A percentile compares a stretch with the other conserved stretches of the same genome.
Evolutionary conservation across 2,113 vertebrate species (phyloP).

Genomic region (Tiliqua scincoides): DNA sequence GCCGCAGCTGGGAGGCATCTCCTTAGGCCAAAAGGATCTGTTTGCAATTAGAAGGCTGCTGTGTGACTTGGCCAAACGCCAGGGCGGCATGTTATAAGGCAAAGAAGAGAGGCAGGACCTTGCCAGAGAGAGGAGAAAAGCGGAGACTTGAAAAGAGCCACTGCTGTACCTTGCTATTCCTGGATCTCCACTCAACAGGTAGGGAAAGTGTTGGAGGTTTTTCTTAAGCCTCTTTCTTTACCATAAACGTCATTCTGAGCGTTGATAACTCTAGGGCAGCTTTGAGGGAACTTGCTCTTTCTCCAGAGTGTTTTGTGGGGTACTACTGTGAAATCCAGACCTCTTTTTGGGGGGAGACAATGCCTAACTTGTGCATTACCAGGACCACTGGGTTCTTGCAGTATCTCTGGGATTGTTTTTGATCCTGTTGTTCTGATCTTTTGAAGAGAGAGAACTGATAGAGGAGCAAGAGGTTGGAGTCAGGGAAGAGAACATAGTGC

Average conservation of each 20-base stretch:
- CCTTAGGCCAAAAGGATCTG: conserved; percentile 25
- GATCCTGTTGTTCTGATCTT: background rate
- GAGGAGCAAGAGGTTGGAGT: background rate
- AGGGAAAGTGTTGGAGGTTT: conserved; percentile 6
- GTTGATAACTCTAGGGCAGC: background rate
- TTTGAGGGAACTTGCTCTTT: background rate
- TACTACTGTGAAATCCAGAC: background rate
- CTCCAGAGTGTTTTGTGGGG: background rate
- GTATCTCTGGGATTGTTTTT: background rate
- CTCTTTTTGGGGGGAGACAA: background rate
- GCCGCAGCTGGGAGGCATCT: background rate
- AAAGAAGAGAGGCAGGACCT: background rate
- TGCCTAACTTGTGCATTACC: background rate
- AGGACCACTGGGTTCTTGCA: background rate
- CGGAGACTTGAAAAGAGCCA: background rate
- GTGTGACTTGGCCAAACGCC: conserved; percentile 56
- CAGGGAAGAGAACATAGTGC: background rate
- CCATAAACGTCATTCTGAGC: background rate
- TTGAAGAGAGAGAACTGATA: background rate
- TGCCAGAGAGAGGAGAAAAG: conserved; percentile 42
- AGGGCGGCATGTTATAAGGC: conserved; percentile 33
- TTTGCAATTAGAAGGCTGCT: conserved; percentile 58
- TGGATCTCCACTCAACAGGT: background rate
- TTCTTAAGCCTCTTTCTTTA: background rate
- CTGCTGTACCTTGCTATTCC: rapidly evolving